Evolutionary conservation across 1,140 invertebrate species (phyloP).

Genomic region (Leptestheria dahalacensis): DNA sequence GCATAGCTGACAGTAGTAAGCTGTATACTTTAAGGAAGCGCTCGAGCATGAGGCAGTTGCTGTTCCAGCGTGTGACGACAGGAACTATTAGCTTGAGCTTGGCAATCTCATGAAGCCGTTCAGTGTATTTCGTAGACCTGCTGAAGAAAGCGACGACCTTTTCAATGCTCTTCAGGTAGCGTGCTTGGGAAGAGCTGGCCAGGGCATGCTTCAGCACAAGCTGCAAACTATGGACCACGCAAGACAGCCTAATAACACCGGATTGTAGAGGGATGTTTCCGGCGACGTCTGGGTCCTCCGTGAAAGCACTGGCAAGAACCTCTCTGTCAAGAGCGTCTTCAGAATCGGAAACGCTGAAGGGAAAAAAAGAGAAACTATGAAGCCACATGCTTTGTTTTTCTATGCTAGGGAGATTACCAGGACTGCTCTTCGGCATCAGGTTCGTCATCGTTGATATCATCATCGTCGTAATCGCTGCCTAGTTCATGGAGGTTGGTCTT

Average conservation of each 20-base stretch:
- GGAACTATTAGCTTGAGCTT: background rate
- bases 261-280: background rate
- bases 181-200: background rate
- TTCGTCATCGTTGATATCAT: background rate
- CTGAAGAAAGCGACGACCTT: background rate
- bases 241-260: background rate
- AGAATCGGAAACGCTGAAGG: background rate
- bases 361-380: background rate
- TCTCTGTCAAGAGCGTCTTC: background rate
- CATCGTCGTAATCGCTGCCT: background rate
- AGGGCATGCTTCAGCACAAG: background rate
- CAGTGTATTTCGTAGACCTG: background rate
- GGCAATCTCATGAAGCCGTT: background rate
- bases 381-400: background rate
- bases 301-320: background rate
- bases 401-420: too few relatives aligned
- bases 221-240: constrained; percentile 1
- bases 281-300: background rate
- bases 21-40: background rate
- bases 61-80: constrained; percentile 3
- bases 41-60: background rate
- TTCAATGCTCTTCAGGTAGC: background rate
- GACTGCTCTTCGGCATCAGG: background rate
- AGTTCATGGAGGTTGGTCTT: background rate
- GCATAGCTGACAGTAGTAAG: background rate